Evolutionary conservation across 2,797 vertebrate species (phyloP).

Genomic region (Karalla daura): DNA sequence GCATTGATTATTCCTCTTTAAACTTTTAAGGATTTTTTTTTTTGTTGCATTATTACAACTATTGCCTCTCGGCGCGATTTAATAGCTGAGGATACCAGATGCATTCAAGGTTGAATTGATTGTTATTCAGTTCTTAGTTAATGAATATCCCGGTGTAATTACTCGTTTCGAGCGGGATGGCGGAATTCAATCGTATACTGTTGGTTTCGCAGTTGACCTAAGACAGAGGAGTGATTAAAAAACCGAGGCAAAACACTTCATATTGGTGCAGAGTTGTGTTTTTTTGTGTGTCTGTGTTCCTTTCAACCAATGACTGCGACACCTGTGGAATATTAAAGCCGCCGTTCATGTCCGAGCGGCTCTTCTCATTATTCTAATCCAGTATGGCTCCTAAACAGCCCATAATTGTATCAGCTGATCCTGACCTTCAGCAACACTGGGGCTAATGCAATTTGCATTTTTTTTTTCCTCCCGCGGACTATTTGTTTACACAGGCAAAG

Average conservation of each 20-base stretch:
- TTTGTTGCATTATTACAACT: slow-evolving; percentile 22
- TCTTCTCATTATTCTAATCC: slow-evolving; percentile 49
- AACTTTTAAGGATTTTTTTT: slow-evolving; percentile 20
- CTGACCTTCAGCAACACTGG: slow-evolving; percentile 67
- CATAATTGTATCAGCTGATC: slow-evolving; percentile 60
- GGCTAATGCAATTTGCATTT: slow-evolving; percentile 71
- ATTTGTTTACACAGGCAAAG: slow-evolving; percentile 71
- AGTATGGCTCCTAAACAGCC: slow-evolving; percentile 36
- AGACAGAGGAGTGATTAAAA: slow-evolving; percentile 12
- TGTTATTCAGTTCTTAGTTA: slow-evolving; percentile 29
- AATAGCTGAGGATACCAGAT: slow-evolving; percentile 4
- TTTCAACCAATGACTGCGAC: not conserved
- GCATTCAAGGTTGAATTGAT: slow-evolving; percentile 22
- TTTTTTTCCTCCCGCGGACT: slow-evolving; percentile 58
- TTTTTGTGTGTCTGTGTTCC: not conserved
- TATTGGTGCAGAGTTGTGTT: not conserved
- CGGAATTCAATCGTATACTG: slow-evolving; percentile 5
- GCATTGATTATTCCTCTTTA: slow-evolving; percentile 20
- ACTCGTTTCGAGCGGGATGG: slow-evolving; percentile 37
- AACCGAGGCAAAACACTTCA: slow-evolving; percentile 15
- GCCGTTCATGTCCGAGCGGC: slow-evolving; percentile 29
- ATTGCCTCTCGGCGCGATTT: slow-evolving; percentile 22
- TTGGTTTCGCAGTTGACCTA: slow-evolving; percentile 25
- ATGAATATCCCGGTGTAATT: slow-evolving; percentile 20
- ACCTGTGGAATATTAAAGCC: slow-evolving; percentile 38